Evolutionary conservation across 1,140 invertebrate species (phyloP).

Genomic region (Trigoniulus corallinus): DNA sequence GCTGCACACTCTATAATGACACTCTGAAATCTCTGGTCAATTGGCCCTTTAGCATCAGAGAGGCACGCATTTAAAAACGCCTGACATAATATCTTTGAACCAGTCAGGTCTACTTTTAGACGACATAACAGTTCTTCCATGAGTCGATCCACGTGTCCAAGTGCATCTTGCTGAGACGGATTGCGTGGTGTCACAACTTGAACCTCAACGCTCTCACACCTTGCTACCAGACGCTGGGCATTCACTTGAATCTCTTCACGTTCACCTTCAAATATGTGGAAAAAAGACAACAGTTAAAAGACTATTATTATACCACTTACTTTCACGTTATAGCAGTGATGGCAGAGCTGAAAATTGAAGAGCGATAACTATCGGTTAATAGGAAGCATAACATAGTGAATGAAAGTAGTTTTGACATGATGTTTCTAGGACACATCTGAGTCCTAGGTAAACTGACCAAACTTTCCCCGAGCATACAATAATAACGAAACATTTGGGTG

Average conservation of each 20-base stretch:
- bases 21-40: slow-evolving; percentile 22
- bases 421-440: too few species aligned
- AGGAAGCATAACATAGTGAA: too few species aligned
- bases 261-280: slow-evolving; percentile 11
- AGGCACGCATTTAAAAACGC: slow-evolving; percentile 22
- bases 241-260: slow-evolving; percentile 16
- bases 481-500: too few species aligned
- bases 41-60: slow-evolving; percentile 16
- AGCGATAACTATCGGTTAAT: too few species aligned
- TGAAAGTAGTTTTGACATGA: too few species aligned
- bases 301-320: background rate
- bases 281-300: background rate
- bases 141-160: slow-evolving; percentile 17
- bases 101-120: slow-evolving; percentile 12
- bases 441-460: too few species aligned
- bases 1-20: slow-evolving; percentile 23
- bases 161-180: slow-evolving; percentile 13
- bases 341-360: too few species aligned
- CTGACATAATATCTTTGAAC: slow-evolving; percentile 14
- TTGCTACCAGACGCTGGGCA: slow-evolving; percentile 16
- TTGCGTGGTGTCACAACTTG: slow-evolving; percentile 19
- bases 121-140: slow-evolving; percentile 18
- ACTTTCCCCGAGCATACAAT: too few species aligned
- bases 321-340: too few species aligned
- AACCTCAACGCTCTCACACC: slow-evolving; percentile 20